A percentile compares a stretch with the other conserved stretches of the same genome.
These are phyloP conservation scores for Anabas testudineus DNA, from an alignment of 2,797 vertebrate genomes.

Conservation along the genomic window DNA sequence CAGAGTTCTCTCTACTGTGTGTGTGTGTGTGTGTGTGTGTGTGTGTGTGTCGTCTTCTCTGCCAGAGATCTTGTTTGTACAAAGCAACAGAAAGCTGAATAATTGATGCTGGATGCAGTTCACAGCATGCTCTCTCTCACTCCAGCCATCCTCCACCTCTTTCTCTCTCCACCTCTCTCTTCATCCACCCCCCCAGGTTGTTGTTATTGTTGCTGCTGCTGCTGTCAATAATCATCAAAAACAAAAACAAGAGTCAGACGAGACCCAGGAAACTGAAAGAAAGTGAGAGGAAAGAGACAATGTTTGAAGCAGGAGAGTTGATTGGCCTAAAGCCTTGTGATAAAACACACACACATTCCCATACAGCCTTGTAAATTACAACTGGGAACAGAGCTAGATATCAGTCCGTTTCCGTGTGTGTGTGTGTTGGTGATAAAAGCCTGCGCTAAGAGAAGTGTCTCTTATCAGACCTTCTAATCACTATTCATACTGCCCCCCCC, in stretches of 20 bases:
- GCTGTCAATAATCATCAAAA: conserved; percentile 75
- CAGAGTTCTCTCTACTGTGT: background rate
- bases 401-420: conserved; percentile 22
- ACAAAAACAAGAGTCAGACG: conserved; percentile 24
- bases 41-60: conserved; percentile 66
- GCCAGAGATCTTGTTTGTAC: conserved; percentile 89
- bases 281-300: background rate
- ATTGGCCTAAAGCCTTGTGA: conserved; percentile 35
- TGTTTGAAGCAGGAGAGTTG: conserved; percentile 1
- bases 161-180: background rate
- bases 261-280: conserved; percentile 8
- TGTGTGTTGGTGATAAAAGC: conserved; percentile 62
- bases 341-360: conserved; percentile 11
- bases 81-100: conserved; percentile 92
- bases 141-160: conserved; percentile 24
- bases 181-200: conserved; percentile 33
- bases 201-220: conserved; percentile 47
- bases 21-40: conserved; percentile 8
- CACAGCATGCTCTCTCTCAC: conserved; percentile 41
- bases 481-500: conserved; percentile 71
- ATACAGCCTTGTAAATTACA: conserved; percentile 19
- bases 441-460: conserved; percentile 53
- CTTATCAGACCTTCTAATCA: conserved; percentile 72
- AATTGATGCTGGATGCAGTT: conserved; percentile 88
- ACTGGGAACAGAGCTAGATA: conserved; percentile 20